Base-by-base conservation (phyloP, 2,113 vertebrate species). In the Gnathonemus echidnorhynchus region DNA sequence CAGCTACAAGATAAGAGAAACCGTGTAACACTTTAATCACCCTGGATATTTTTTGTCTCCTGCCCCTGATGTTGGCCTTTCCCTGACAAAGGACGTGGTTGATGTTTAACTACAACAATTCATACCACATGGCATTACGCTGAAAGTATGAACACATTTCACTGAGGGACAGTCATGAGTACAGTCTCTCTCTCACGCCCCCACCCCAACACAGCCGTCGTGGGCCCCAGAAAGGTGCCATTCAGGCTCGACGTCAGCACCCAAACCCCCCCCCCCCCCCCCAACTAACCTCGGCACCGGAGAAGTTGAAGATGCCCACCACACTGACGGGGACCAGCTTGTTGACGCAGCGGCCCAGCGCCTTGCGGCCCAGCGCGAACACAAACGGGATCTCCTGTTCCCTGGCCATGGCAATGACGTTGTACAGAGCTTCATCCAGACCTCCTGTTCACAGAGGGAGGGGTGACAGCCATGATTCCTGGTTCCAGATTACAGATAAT, bases 381-480 rank as follows among this genome's bases (percentile, higher is more conserved):
- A 99, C 98, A 93, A 99, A 99, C 0, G 98, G 98, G 90, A 99
- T 98, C 95, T 98, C 98, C 92, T 99, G 98, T 91, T 99, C 98
- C 90, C 98, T 94, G 1, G 98, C 98, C 98, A 99, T 99, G 49
- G 98, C 97, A 74, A 99, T 99, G 2, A 99, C 98, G 0, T 99
- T 99, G 91, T 98, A 99, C 0, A 99, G 94, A 70, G 98, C 98
- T 92, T 99, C 98, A 92, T 99, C 98, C 80, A 99, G 93, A 91
- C 98, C 98, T 92, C 98, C 98, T 99, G 92, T 24, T 88, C 91
- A 88, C 91, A 89, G 27, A 39, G 42, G 21, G 56, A 50, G 49
- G 42, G 46, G 24, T 10, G 83, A 5, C 83, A 49, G 46, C 11
- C 24, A 24, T 27, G 42, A 46, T 58, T 19, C 49, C 31, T 21